Conservation (phyloP, 2,888 invertebrate genomes). For the Netelia inedita region DNA sequence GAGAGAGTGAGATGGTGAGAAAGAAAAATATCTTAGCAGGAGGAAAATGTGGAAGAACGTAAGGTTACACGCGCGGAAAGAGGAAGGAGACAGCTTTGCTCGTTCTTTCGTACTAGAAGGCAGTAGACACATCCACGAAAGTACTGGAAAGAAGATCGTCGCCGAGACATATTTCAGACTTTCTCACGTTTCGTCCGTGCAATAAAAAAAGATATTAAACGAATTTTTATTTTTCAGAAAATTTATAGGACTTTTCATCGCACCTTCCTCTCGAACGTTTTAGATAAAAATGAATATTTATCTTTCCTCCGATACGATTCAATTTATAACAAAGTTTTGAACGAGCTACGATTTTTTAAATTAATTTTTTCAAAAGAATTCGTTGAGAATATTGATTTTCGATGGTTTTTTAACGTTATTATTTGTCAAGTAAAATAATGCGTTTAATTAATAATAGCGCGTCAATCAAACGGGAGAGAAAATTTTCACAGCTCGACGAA, state of each 20-base stretch:
- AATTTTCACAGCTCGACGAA: conserved; percentile 45
- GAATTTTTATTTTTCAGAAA: neutral
- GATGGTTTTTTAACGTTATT: neutral
- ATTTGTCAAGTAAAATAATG: neutral
- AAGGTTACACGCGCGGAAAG: conserved; percentile 7
- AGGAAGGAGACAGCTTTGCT: neutral
- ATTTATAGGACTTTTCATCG: neutral
- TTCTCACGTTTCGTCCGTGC: conserved; percentile 30
- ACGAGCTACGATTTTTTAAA: neutral
- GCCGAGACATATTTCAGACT: conserved; percentile 51
- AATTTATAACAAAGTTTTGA: no score
- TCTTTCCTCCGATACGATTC: neutral
- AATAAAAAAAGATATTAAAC: neutral
- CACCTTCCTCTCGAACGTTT: no score
- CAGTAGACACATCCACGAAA: conserved; percentile 3
- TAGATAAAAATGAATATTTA: neutral
- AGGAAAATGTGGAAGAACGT: conserved; percentile 41
- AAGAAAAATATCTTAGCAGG: conserved; percentile 36
- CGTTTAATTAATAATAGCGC: conserved; percentile 42
- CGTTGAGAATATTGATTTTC: neutral
- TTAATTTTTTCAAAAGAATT: neutral
- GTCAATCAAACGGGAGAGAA: neutral
- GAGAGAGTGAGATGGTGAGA: neutral
- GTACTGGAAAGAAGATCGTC: neutral
- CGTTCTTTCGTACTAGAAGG: conserved; percentile 7